A percentile compares a stretch with the other conserved stretches of the same genome.
phyloP scores from a whole-genome alignment of 2,113 vertebrate species.

The Carassius carassius region DNA sequence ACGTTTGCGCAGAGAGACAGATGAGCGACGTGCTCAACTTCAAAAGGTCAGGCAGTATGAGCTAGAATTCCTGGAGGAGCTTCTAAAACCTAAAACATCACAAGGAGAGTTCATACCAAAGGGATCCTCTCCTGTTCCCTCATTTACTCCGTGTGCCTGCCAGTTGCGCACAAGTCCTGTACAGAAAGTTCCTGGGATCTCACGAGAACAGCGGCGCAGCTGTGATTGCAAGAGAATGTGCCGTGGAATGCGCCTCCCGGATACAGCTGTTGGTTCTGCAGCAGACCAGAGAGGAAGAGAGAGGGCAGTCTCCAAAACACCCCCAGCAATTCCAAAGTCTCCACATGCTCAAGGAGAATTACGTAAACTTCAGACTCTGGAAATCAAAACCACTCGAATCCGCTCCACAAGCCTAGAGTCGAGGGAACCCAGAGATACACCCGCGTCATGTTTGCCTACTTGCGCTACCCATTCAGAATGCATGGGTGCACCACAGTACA shows the following conservation, averaged over 20 bases:
- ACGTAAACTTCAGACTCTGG: slow-evolving; percentile 74
- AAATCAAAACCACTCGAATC: slow-evolving; percentile 82
- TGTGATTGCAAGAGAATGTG: slow-evolving; percentile 95
- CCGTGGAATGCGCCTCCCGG: slow-evolving; percentile 84
- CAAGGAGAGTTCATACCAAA: slow-evolving; percentile 84
- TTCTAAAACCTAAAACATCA: slow-evolving; percentile 90
- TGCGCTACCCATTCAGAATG: slow-evolving; percentile 85
- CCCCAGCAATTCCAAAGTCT: slow-evolving; percentile 68
- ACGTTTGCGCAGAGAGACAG: slow-evolving; percentile 89
- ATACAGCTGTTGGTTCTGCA: slow-evolving; percentile 78
- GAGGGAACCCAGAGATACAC: slow-evolving; percentile 82
- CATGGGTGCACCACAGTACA: slow-evolving; percentile 82
- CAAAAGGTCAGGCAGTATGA: slow-evolving; percentile 97
- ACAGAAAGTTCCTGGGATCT: slow-evolving; percentile 92
- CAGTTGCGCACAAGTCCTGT: slow-evolving; percentile 92
- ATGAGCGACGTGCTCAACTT: slow-evolving; percentile 91
- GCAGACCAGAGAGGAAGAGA: slow-evolving; percentile 78
- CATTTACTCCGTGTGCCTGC: slow-evolving; percentile 88
- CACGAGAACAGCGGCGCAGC: slow-evolving; percentile 93
- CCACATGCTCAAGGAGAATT: slow-evolving; percentile 76
- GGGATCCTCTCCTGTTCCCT: slow-evolving; percentile 86
- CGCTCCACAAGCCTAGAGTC: slow-evolving; percentile 96
- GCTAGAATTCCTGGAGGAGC: slow-evolving; percentile 95
- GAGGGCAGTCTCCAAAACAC: slow-evolving; percentile 71
- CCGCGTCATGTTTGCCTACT: slow-evolving; percentile 80